Conservation (phyloP, 1,140 invertebrate genomes). For the Drosophila saltans region DNA sequence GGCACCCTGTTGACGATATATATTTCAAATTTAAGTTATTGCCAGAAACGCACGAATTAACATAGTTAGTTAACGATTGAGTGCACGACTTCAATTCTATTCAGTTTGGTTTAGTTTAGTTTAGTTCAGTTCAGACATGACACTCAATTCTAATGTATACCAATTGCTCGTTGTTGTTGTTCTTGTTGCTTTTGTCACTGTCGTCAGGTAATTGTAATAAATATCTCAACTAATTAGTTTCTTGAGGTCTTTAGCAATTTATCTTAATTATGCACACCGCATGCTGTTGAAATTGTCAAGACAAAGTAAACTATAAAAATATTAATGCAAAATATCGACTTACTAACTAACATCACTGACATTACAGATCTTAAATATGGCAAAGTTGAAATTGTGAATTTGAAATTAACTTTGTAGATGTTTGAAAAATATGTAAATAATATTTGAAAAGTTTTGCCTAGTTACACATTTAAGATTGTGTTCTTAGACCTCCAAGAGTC, state of each 20-base stretch:
- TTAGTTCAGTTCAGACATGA: constrained; percentile 31
- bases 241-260: constrained; percentile 60
- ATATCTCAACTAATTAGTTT: constrained; percentile 75
- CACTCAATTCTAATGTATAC: constrained; percentile 45
- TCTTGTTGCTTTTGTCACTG: constrained; percentile 13
- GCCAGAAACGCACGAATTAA: constrained; percentile 65
- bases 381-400: not conserved
- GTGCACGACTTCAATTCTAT: constrained; percentile 56
- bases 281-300: constrained; percentile 11
- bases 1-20: constrained; percentile 43
- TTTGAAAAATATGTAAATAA: not conserved
- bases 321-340: constrained; percentile 5
- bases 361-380: not conserved
- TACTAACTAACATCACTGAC: not conserved
- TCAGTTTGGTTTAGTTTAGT: constrained; percentile 1
- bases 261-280: constrained; percentile 62
- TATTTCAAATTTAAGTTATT: constrained; percentile 41
- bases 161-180: constrained; percentile 31
- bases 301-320: constrained; percentile 20
- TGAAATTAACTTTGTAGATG: not conserved
- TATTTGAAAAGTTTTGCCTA: too few species aligned
- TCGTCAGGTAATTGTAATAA: constrained; percentile 78
- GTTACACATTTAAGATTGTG: too few species aligned
- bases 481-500: too few species aligned
- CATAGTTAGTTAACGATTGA: constrained; percentile 59